These are phyloP conservation scores for Struthio camelus DNA, from an alignment of 2,113 vertebrate species.

Conservation along the genomic window DNA sequence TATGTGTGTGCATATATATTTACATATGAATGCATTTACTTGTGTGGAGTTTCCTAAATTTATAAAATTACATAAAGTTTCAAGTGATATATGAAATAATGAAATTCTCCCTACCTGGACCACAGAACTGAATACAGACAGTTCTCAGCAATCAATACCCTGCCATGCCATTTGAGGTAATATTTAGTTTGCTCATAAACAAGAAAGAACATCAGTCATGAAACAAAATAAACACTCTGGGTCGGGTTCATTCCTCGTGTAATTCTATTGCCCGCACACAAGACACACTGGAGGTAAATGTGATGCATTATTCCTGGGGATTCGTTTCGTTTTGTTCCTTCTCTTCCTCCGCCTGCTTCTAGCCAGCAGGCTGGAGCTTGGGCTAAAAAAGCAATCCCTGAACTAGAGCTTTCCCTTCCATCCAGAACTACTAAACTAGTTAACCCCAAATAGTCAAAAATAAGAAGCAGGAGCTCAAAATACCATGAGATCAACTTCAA, in stretches of 20 bases:
- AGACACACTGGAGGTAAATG: neutral
- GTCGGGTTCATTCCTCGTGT: neutral
- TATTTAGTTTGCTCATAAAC: neutral
- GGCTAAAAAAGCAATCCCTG: neutral
- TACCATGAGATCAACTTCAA: neutral
- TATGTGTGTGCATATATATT: neutral
- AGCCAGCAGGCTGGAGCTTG: neutral
- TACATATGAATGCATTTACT: neutral
- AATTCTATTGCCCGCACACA: neutral
- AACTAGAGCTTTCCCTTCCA: neutral
- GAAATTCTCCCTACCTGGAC: neutral
- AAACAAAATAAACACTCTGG: neutral
- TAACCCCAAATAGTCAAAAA: neutral
- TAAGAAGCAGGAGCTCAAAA: neutral
- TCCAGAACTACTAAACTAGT: neutral
- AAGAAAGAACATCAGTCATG: neutral
- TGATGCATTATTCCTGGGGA: neutral
- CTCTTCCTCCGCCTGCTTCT: neutral
- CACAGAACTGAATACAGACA: neutral
- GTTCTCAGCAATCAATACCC: neutral
- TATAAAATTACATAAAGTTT: neutral
- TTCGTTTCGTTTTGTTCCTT: neutral
- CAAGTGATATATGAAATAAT: neutral
- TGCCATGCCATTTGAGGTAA: neutral
- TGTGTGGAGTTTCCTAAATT: neutral